Conservation (phyloP, 2,113 vertebrate genomes). For the Neoarius graeffei region DNA sequence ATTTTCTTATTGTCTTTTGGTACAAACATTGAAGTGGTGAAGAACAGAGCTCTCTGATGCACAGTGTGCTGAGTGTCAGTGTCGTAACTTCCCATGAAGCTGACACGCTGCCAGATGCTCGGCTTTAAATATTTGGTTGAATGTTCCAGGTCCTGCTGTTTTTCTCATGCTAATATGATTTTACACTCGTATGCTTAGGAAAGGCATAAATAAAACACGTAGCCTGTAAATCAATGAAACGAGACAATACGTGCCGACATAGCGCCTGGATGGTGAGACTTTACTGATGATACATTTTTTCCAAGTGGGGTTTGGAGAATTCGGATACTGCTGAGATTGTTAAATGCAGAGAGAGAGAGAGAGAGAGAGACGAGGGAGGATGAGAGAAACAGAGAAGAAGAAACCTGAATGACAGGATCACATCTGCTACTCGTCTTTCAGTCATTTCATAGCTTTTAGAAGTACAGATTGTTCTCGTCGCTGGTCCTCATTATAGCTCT, state of each 20-base stretch:
- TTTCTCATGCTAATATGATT: background rate
- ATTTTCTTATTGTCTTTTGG: no score
- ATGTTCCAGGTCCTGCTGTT: background rate
- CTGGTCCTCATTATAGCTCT: background rate
- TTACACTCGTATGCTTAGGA: background rate
- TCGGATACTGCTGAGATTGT: background rate
- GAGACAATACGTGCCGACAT: background rate
- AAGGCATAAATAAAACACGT: background rate
- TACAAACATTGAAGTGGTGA: no score
- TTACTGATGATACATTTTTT: background rate
- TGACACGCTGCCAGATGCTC: background rate
- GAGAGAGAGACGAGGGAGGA: background rate
- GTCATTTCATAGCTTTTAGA: slow-evolving; percentile 1
- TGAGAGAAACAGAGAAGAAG: background rate
- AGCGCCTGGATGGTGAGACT: background rate
- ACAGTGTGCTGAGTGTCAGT: no score
- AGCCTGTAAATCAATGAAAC: background rate
- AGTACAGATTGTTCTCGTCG: background rate
- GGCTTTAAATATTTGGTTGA: background rate
- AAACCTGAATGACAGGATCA: background rate
- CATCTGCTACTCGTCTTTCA: slow-evolving; percentile 21
- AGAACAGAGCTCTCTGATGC: no score
- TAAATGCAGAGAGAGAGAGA: background rate
- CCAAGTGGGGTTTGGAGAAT: background rate
- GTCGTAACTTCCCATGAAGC: no score